Conservation (phyloP, 1,140 invertebrate species). For the Dreissena rostriformis region DNA sequence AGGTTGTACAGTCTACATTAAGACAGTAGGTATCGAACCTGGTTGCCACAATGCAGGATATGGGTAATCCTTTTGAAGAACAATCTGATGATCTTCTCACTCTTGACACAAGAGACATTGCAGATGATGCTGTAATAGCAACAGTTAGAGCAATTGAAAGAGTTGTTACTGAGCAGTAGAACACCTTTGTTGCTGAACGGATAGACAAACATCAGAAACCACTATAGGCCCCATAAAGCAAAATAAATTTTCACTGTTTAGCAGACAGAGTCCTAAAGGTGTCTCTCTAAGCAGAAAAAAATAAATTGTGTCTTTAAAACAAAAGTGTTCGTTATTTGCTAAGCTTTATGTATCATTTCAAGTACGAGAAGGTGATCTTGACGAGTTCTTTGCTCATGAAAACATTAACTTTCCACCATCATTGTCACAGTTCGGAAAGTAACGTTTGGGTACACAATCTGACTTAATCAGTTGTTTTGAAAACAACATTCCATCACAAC, state of each 20-base stretch:
- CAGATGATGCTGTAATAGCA: neutral
- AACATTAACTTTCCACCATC: constrained; percentile 43
- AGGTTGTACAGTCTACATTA: neutral
- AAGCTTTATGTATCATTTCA: constrained; percentile 53
- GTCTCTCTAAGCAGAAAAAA: neutral
- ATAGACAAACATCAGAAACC: neutral
- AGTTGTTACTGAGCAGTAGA: neutral
- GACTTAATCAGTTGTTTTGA: constrained; percentile 4
- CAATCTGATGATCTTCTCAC: neutral
- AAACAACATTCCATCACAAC: neutral
- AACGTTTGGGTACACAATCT: neutral
- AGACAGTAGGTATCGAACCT: neutral
- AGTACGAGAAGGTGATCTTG: constrained; percentile 44
- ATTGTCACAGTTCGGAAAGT: constrained; percentile 11
- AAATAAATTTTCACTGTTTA: neutral
- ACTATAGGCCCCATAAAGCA: neutral
- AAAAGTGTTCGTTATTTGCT: constrained; percentile 41
- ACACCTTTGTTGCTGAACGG: neutral
- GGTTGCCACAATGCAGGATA: constrained; percentile 7
- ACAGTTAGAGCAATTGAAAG: neutral
- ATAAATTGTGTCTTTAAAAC: neutral
- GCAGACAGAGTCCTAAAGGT: neutral
- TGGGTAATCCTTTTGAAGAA: constrained; percentile 35
- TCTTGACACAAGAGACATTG: constrained; percentile 13
- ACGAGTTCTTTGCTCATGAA: constrained; percentile 56